Evolutionary conservation across 2,888 invertebrate species (phyloP).

Genomic region (Eupithecia insigniata): DNA sequence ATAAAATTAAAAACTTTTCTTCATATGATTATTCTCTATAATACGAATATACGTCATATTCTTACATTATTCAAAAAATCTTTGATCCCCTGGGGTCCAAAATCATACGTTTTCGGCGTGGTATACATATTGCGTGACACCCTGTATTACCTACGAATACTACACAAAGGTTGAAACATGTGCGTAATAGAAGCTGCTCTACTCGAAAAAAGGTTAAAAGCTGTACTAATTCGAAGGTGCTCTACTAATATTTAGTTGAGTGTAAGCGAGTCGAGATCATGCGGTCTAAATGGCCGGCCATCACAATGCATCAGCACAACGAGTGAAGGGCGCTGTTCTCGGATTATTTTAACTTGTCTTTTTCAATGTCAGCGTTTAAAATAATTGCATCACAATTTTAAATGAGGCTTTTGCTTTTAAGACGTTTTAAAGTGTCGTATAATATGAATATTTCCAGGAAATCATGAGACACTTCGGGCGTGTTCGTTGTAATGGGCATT

Average conservation of each 20-base stretch:
- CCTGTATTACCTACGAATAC: not conserved
- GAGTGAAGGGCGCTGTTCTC: slow-evolving; percentile 83
- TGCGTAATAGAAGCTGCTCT: not conserved
- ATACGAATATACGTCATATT: too few species aligned
- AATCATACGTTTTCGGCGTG: too few species aligned
- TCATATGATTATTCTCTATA: too few species aligned
- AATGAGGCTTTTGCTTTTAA: slow-evolving; percentile 81
- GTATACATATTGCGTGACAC: too few species aligned
- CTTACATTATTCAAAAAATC: too few species aligned
- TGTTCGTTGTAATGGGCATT: slow-evolving; percentile 39
- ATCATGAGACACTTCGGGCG: slow-evolving; percentile 63
- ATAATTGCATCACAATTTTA: slow-evolving; percentile 84
- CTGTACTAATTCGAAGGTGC: not conserved
- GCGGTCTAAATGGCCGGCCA: slow-evolving; percentile 79
- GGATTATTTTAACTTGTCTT: slow-evolving; percentile 83
- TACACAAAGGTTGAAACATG: not conserved
- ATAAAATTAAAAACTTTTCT: too few species aligned
- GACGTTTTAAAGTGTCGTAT: slow-evolving; percentile 74
- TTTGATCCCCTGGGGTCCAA: too few species aligned
- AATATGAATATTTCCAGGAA: slow-evolving; percentile 81
- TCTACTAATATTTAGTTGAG: slow-evolving; percentile 1
- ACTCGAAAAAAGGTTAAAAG: slow-evolving; percentile 3
- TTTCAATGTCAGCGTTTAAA: slow-evolving; percentile 84
- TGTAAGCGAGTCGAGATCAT: slow-evolving; percentile 55
- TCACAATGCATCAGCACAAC: slow-evolving; percentile 79